Conservation (phyloP, 2,888 invertebrate species). For the Criorhina ranunculi region DNA sequence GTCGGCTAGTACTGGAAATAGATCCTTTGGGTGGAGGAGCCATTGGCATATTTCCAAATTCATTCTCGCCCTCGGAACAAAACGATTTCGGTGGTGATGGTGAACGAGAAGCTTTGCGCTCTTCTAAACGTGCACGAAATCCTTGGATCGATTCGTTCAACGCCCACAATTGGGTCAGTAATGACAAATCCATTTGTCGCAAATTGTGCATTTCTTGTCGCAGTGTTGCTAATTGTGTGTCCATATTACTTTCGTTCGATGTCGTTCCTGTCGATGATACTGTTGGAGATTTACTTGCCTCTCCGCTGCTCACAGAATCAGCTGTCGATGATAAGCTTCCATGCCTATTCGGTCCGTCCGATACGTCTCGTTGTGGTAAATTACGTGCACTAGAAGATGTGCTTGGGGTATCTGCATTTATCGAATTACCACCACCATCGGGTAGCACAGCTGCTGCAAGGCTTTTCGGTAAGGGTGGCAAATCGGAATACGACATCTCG, state of each 20-base stretch:
- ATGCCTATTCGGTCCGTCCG: constrained; percentile 78
- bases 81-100: constrained; percentile 84
- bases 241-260: constrained; percentile 85
- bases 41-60: constrained; percentile 51
- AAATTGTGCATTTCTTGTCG: constrained; percentile 95
- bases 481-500: constrained; percentile 88
- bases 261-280: constrained; percentile 86
- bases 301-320: constrained; percentile 83
- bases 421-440: constrained; percentile 35
- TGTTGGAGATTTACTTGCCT: constrained; percentile 80
- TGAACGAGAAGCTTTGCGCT: constrained; percentile 83
- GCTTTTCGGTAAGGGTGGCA: constrained; percentile 95
- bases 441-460: constrained; percentile 89
- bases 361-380: constrained; percentile 58
- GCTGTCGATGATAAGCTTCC: constrained; percentile 83
- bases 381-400: constrained; percentile 67
- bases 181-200: constrained; percentile 93
- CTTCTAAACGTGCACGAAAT: constrained; percentile 89
- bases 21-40: constrained; percentile 41
- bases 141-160: constrained; percentile 97
- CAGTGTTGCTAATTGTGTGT: constrained; percentile 92
- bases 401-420: constrained; percentile 64
- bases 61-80: constrained; percentile 81
- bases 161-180: constrained; percentile 96
- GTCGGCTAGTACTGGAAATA: constrained; percentile 26